A percentile compares a stretch with the other conserved stretches of the same genome.
phyloP scores from a whole-genome alignment of 2,797 vertebrate genomes.

The Smutsia gigantea region DNA sequence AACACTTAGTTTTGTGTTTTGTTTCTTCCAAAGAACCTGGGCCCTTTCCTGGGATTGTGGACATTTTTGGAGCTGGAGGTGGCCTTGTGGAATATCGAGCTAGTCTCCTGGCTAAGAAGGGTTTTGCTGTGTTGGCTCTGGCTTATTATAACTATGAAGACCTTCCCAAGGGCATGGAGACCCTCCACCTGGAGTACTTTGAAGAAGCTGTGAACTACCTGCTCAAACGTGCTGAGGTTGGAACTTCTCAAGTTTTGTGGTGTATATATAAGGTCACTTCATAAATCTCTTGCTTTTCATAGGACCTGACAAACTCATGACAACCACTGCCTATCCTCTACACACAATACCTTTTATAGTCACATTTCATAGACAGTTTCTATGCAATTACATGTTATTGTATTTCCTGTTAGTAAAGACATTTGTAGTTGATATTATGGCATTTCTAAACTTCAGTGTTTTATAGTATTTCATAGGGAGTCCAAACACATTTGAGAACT shows the following conservation, averaged over 20 bases:
- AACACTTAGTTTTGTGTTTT: not conserved
- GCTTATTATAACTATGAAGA: constrained; percentile 90
- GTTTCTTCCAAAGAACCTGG: constrained; percentile 85
- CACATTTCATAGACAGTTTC: not conserved
- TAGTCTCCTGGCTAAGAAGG: constrained; percentile 91
- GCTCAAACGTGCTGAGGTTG: constrained; percentile 86
- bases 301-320: not conserved
- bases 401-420: not conserved
- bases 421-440: not conserved
- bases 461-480: not conserved
- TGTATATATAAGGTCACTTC: not conserved
- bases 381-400: not conserved
- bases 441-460: not conserved
- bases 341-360: not conserved
- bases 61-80: constrained; percentile 90
- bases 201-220: constrained; percentile 93
- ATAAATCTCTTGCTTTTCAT: not conserved
- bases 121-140: constrained; percentile 93
- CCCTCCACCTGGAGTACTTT: constrained; percentile 93
- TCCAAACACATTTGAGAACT: not conserved
- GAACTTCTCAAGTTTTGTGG: not conserved
- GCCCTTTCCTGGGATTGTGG: constrained; percentile 92
- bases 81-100: constrained; percentile 91
- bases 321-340: not conserved
- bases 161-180: constrained; percentile 85